A percentile compares a stretch with the other conserved stretches of the same genome.
These are phyloP conservation scores for Salvelinus namaycush DNA, from an alignment of 2,113 vertebrate species.

Conservation along the genomic window DNA sequence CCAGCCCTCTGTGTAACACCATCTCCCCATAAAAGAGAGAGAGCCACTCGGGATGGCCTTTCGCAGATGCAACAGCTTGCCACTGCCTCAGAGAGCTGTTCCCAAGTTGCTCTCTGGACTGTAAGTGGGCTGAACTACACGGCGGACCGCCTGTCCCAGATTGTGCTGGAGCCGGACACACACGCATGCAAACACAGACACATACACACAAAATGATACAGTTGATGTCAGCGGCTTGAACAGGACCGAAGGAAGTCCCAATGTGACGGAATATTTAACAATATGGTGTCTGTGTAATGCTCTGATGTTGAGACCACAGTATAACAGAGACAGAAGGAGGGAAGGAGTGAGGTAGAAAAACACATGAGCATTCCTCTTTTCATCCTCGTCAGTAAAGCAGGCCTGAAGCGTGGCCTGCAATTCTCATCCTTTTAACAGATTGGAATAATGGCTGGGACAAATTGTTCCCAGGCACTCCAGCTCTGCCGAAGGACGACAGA, in stretches of 20 bases:
- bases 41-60: conserved; percentile 8
- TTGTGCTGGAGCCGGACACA: neutral
- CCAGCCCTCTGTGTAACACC: conserved; percentile 29
- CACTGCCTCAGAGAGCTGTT: conserved; percentile 3
- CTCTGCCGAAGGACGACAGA: conserved; percentile 40
- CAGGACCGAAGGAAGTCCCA: conserved; percentile 10
- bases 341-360: conserved; percentile 24
- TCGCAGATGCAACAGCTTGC: conserved; percentile 9
- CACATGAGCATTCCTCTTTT: conserved; percentile 55
- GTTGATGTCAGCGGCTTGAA: neutral
- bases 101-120: neutral
- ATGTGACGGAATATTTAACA: neutral
- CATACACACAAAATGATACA: neutral
- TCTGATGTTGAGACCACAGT: conserved; percentile 14
- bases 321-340: conserved; percentile 8
- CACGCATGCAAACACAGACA: too few species aligned
- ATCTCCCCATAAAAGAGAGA: conserved; percentile 31
- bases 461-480: conserved; percentile 76
- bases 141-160: neutral
- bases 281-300: neutral
- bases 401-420: conserved; percentile 62
- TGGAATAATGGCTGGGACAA: conserved; percentile 73
- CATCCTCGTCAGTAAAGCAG: conserved; percentile 29
- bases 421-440: conserved; percentile 71
- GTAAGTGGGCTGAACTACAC: neutral